Evolutionary conservation across 2,888 invertebrate genomes (phyloP).

Genomic region (Melieria crassipennis): DNA sequence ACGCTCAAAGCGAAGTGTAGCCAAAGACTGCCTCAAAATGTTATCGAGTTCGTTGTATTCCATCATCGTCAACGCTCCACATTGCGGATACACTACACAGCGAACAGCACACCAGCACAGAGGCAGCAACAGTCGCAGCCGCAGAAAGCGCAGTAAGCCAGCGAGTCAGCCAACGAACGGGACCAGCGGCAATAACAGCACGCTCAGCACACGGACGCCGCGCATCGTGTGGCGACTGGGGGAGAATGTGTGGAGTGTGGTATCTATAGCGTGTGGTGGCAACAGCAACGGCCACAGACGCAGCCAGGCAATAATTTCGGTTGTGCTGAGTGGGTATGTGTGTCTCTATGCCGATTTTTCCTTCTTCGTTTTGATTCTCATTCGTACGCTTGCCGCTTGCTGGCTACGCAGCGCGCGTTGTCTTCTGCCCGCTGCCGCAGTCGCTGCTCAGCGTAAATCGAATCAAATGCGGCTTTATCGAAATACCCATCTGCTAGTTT

Average conservation of each 20-base stretch:
- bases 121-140: conserved; percentile 1
- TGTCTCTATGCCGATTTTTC: conserved; percentile 60
- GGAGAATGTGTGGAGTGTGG: not conserved
- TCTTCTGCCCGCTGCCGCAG: no score
- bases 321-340: conserved; percentile 59
- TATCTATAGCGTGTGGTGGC: conserved; percentile 4
- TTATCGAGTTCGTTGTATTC: conserved; percentile 65
- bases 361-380: conserved; percentile 32
- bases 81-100: conserved; percentile 38
- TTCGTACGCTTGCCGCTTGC: conserved; percentile 22
- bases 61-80: conserved; percentile 56
- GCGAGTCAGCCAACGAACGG: conserved; percentile 16
- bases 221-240: conserved; percentile 2
- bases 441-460: not conserved
- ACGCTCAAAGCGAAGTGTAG: conserved; percentile 67
- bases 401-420: no score
- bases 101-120: conserved; percentile 21
- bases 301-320: conserved; percentile 8
- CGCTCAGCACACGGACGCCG: not conserved
- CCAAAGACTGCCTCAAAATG: conserved; percentile 67
- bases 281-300: conserved; percentile 11
- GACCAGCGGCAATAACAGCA: conserved; percentile 15
- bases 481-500: conserved; percentile 25
- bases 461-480: conserved; percentile 17
- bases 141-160: not conserved